A percentile compares a stretch with the other conserved stretches of the same genome.
Conservation (phyloP, 53 echinoderm and acorn worm genomes). For the Holothuria leucospilota region DNA sequence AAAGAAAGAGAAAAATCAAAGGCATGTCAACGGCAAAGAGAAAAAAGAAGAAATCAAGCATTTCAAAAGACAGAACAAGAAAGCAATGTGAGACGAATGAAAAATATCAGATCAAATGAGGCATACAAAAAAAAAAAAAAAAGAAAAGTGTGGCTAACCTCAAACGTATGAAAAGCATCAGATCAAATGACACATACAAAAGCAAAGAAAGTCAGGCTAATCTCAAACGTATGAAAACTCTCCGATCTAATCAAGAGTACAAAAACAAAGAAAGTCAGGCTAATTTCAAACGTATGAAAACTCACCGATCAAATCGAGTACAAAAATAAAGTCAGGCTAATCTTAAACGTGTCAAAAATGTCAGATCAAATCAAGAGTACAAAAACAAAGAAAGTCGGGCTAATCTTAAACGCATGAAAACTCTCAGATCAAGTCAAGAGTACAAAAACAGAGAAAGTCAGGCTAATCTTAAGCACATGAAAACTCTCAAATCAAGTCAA, state of each 20-base stretch:
- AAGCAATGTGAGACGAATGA: no score
- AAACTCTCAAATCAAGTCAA: not conserved
- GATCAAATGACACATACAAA: not conserved
- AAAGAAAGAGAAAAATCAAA: not conserved
- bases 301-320: no score
- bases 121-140: no score
- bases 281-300: no score
- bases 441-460: constrained; percentile 1
- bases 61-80: no score
- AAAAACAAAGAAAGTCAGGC: no score
- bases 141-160: not conserved
- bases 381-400: no score
- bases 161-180: not conserved
- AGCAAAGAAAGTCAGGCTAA: not conserved
- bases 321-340: not conserved
- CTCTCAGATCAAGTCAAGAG: not conserved
- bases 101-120: no score
- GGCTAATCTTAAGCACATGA: not conserved
- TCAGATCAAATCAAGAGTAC: no score
- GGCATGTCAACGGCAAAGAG: no score
- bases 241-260: not conserved
- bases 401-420: not conserved
- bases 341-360: no score
- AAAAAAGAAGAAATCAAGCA: no score
- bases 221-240: not conserved